Evolutionary conservation across 1,140 invertebrate genomes (phyloP).

Genomic region (Caligus rogercresseyi): DNA sequence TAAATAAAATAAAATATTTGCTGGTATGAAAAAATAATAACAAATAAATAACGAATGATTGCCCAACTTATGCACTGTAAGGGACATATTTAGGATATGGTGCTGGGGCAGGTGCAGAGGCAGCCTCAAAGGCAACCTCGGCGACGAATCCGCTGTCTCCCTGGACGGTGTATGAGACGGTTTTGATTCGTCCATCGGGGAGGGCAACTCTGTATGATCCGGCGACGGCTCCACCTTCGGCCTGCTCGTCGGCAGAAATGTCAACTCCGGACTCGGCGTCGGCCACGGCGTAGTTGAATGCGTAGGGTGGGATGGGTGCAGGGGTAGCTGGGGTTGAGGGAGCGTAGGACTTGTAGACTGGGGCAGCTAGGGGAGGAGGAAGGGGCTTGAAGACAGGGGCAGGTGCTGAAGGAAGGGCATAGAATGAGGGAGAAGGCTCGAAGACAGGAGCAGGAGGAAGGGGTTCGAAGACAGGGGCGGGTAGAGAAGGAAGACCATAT

Average conservation of each 20-base stretch:
- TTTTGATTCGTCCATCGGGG: not conserved
- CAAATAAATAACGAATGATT: not conserved
- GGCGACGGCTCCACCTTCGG: not conserved
- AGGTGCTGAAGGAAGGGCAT: not conserved
- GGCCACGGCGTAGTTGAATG: not conserved
- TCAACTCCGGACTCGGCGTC: not conserved
- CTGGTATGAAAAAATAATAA: too few relatives aligned
- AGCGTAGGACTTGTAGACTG: not conserved
- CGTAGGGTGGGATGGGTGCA: not conserved
- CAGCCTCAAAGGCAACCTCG: conserved; percentile 1
- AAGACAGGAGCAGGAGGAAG: not conserved
- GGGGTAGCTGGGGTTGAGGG: not conserved
- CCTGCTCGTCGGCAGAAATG: not conserved
- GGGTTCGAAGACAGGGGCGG: not conserved
- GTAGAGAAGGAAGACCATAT: not conserved
- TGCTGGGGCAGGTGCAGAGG: not conserved
- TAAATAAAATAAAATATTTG: too few relatives aligned
- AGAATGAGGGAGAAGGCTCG: not conserved
- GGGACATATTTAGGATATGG: not conserved
- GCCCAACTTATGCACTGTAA: not conserved
- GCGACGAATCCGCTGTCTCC: conserved; percentile 8
- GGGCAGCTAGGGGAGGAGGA: not conserved
- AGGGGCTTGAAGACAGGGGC: too few relatives aligned
- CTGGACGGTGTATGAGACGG: not conserved
- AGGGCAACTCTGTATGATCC: not conserved